These are phyloP conservation scores for Aythya baeri DNA, from an alignment of 2,113 vertebrate species.

Conservation along the genomic window DNA sequence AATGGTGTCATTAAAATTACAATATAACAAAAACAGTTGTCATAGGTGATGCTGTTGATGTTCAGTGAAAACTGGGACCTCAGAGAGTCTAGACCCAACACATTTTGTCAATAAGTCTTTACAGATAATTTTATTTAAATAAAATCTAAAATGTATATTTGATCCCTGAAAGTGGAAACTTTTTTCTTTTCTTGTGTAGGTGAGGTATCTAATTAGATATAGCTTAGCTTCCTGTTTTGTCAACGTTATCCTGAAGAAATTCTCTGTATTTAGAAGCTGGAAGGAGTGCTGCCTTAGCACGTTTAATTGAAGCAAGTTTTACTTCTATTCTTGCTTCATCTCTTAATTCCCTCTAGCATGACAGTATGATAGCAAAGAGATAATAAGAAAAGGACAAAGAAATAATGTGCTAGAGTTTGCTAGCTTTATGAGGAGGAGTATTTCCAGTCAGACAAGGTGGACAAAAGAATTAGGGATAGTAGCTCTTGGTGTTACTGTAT, in stretches of 20 bases:
- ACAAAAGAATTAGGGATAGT: neutral
- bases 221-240: neutral
- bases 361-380: neutral
- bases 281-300: neutral
- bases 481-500: neutral
- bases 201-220: neutral
- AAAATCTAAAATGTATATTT: neutral
- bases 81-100: neutral
- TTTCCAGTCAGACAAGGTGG: neutral
- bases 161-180: neutral
- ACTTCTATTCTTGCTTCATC: neutral
- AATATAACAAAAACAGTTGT: neutral
- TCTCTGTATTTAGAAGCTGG: neutral
- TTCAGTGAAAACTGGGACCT: neutral
- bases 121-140: neutral
- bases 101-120: neutral
- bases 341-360: neutral
- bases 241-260: neutral
- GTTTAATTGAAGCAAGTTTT: neutral
- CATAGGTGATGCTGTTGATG: neutral
- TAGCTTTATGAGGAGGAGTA: neutral
- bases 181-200: neutral
- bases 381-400: neutral
- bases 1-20: neutral
- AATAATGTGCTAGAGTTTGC: neutral